Evolutionary conservation across 2,888 invertebrate species (phyloP).

Genomic region (Apomyelois bistriatella): DNA sequence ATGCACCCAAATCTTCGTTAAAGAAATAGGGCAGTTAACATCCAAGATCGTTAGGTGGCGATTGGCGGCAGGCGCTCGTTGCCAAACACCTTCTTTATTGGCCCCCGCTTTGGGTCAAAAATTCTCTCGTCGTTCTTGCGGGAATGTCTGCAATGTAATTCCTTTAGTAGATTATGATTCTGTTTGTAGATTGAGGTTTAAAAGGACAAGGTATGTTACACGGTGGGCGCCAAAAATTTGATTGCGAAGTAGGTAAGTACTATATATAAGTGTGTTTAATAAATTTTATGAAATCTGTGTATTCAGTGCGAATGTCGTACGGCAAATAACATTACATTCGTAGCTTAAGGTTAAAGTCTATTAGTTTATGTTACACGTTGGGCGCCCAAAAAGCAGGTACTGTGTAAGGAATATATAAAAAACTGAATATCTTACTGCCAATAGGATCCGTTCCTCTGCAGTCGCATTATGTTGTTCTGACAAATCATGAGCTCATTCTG

Average conservation of each 20-base stretch:
- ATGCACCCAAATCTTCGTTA: not conserved
- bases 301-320: no score
- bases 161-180: conserved; percentile 32
- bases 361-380: no score
- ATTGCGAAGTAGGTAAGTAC: no score
- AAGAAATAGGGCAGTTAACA: not conserved
- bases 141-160: conserved; percentile 57
- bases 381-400: no score
- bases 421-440: conserved; percentile 75
- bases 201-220: not conserved
- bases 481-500: conserved; percentile 74
- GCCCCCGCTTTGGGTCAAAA: conserved; percentile 72
- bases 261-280: no score
- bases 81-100: conserved; percentile 63
- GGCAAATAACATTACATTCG: no score
- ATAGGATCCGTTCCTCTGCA: conserved; percentile 62
- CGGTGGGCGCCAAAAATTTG: no score
- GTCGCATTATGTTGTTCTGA: conserved; percentile 67
- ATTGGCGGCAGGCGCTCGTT: conserved; percentile 68
- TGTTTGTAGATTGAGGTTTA: no score
- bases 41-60: conserved; percentile 38
- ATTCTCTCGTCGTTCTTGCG: conserved; percentile 68
- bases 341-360: no score
- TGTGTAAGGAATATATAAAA: no score
- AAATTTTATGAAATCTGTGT: no score